Conservation (phyloP, 2,888 invertebrate species). For the Caenorhabditis sp. region DNA sequence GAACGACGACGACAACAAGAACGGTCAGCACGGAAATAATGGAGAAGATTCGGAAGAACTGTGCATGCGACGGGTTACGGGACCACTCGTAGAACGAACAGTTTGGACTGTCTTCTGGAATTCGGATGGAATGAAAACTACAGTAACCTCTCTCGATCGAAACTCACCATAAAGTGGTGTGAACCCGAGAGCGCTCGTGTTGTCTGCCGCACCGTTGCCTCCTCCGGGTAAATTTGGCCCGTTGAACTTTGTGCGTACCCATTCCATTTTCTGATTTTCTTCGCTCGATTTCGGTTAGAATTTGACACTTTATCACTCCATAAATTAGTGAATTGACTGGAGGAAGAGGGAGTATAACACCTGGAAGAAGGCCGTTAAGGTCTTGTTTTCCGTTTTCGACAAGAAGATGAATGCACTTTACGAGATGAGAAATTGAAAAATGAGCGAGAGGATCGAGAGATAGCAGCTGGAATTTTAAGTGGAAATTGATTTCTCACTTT, state of each 20-base stretch:
- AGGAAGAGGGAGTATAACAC: not conserved
- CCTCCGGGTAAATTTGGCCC: slow-evolving; percentile 1
- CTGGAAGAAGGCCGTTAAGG: not conserved
- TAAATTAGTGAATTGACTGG: slow-evolving; percentile 31
- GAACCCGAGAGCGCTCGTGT: slow-evolving; percentile 30
- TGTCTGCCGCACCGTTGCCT: too few species aligned
- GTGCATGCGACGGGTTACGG: slow-evolving; percentile 79
- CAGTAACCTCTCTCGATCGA: too few species aligned
- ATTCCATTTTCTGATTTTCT: slow-evolving; percentile 35
- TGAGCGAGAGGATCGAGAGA: not conserved
- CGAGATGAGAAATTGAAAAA: not conserved
- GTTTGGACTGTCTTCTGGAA: slow-evolving; percentile 61
- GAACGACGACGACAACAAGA: slow-evolving; percentile 82
- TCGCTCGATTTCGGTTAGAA: not conserved
- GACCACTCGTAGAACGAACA: slow-evolving; percentile 81
- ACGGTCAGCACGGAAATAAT: slow-evolving; percentile 82
- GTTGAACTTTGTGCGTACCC: slow-evolving; percentile 46
- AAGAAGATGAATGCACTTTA: not conserved
- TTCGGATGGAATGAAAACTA: too few species aligned
- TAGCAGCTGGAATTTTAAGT: slow-evolving; percentile 15
- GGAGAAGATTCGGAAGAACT: slow-evolving; percentile 82
- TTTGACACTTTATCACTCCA: slow-evolving; percentile 31
- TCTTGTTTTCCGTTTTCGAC: not conserved
- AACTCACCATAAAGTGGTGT: slow-evolving; percentile 36
- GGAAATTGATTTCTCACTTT: not conserved